Evolutionary conservation across 2,113 vertebrate genomes (phyloP).

Genomic region (Bettongia penicillata): DNA sequence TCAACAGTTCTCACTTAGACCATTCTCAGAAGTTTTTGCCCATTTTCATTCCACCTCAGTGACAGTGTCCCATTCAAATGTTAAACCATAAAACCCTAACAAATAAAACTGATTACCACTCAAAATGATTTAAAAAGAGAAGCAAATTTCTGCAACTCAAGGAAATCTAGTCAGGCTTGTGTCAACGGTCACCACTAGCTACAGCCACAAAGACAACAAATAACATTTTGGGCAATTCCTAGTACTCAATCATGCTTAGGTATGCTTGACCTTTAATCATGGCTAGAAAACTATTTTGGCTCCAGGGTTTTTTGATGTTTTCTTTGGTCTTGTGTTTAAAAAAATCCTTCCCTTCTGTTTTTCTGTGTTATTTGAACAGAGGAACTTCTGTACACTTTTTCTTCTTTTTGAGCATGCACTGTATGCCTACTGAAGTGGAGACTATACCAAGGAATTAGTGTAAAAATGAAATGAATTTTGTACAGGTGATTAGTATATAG

Average conservation of each 20-base stretch:
- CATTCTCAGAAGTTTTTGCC: background rate
- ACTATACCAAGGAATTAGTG: background rate
- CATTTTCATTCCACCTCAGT: background rate
- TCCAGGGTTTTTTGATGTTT: background rate
- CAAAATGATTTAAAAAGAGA: background rate
- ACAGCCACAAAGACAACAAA: slow-evolving; percentile 57
- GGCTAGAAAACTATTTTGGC: background rate
- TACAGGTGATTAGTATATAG: background rate
- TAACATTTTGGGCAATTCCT: background rate
- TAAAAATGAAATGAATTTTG: background rate
- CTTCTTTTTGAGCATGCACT: background rate
- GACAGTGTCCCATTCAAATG: background rate
- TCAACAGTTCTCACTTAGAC: background rate
- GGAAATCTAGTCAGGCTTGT: slow-evolving; percentile 24
- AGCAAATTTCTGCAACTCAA: background rate
- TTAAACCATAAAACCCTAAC: background rate
- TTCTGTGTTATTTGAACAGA: background rate
- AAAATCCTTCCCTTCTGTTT: background rate
- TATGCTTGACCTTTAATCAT: background rate
- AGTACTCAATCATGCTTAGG: background rate
- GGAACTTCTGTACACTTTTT: background rate
- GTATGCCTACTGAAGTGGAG: background rate
- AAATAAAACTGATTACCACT: background rate
- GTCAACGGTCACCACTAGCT: slow-evolving; percentile 64
- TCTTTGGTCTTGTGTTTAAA: background rate